phyloP scores from a whole-genome alignment of 1,140 invertebrate species.

The Bombus confusus region DNA sequence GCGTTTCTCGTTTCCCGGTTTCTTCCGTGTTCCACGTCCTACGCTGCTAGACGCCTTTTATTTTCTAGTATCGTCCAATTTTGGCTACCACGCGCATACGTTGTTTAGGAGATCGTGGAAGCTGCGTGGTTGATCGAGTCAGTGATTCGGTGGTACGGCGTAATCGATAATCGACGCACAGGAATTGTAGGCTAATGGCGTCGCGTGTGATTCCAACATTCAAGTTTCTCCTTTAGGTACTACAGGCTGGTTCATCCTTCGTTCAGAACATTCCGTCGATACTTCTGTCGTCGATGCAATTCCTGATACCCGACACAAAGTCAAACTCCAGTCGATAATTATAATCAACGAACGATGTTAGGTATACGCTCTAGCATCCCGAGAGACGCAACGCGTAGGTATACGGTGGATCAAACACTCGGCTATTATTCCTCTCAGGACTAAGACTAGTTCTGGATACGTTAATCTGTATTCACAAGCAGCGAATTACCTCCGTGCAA shows the following conservation, averaged over 20 bases:
- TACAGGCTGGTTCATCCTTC: neutral
- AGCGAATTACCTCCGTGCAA: neutral
- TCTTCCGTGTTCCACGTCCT: neutral
- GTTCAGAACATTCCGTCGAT: neutral
- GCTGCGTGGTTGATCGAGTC: no score
- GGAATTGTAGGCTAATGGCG: no score
- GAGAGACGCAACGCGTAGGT: neutral
- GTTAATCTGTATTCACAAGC: neutral
- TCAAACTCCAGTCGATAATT: neutral
- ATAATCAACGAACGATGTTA: neutral
- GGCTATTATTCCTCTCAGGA: neutral
- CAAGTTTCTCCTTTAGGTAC: no score
- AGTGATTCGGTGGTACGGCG: no score
- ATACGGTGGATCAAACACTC: slow-evolving; percentile 2
- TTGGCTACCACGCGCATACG: no score
- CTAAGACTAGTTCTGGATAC: neutral
- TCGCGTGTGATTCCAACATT: no score
- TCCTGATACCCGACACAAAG: no score
- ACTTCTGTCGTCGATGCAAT: neutral
- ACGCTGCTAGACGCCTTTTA: neutral
- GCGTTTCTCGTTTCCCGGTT: neutral
- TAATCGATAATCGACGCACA: no score
- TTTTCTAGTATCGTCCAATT: neutral
- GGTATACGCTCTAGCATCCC: neutral
- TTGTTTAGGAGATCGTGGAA: no score